These are phyloP conservation scores for Scylla paramamosain DNA, from an alignment of 1,140 invertebrate genomes.

Conservation along the genomic window DNA sequence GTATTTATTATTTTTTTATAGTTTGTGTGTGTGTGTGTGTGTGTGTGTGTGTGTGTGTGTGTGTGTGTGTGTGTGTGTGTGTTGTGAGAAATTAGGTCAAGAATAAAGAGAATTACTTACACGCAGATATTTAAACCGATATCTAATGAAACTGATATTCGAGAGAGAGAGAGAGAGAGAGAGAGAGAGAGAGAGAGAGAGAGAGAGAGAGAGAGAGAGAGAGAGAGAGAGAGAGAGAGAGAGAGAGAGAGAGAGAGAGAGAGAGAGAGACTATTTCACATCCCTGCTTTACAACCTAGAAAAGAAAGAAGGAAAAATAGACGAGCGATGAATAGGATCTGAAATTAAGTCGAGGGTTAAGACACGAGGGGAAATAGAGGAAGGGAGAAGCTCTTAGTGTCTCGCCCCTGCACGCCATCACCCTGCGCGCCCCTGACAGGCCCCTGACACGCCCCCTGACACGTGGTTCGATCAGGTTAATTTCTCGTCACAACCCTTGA, in stretches of 20 bases:
- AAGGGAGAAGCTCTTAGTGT: neutral
- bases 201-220: conserved; percentile 6
- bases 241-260: conserved; percentile 20
- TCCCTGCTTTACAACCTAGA: neutral
- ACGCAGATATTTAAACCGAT: no score
- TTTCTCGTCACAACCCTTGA: neutral
- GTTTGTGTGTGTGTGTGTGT: neutral
- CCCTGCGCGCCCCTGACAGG: neutral
- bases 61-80: neutral
- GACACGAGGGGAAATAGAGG: neutral
- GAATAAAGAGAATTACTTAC: no score
- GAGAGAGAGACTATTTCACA: neutral
- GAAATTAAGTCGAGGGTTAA: neutral
- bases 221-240: conserved; percentile 20
- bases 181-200: conserved; percentile 3
- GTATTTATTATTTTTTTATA: neutral
- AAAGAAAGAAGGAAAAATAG: neutral
- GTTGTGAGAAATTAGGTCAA: no score
- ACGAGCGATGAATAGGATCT: neutral
- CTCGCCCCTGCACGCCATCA: neutral
- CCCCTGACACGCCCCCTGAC: neutral
- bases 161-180: neutral
- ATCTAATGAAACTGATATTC: no score
- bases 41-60: conserved; percentile 2
- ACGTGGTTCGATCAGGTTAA: neutral